Evolutionary conservation across 1,140 invertebrate species (phyloP).

Genomic region (Octopus sinensis): DNA sequence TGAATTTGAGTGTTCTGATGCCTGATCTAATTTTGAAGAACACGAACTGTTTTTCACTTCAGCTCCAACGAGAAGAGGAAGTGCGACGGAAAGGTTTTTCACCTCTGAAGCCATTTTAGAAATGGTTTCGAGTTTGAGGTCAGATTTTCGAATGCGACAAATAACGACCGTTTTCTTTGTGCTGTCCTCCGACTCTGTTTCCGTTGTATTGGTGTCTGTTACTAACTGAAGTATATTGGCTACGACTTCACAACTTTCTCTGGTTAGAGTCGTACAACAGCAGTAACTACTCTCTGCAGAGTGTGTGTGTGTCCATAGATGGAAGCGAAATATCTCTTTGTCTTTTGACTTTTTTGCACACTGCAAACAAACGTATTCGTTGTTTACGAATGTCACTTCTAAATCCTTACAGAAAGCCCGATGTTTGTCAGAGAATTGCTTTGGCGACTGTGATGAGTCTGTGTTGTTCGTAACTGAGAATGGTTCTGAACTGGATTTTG

Average conservation of each 20-base stretch:
- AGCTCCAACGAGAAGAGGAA: neutral
- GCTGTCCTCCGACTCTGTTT: neutral
- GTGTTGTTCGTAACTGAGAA: neutral
- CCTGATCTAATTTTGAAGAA: too few relatives aligned
- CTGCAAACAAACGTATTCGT: neutral
- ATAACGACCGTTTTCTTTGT: neutral
- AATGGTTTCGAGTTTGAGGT: neutral
- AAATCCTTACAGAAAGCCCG: neutral
- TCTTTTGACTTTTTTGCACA: neutral
- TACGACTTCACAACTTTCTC: neutral
- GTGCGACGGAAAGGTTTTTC: neutral
- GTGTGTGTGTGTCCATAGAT: neutral
- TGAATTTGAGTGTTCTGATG: too few relatives aligned
- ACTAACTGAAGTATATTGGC: neutral
- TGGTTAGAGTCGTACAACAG: neutral
- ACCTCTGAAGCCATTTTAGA: neutral
- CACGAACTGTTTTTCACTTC: too few relatives aligned
- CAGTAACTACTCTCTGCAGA: neutral
- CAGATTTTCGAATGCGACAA: neutral
- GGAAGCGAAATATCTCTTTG: neutral
- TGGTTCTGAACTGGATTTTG: neutral
- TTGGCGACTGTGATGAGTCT: neutral
- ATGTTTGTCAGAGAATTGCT: neutral
- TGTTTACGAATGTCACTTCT: constrained; percentile 3
- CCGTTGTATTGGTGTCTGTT: neutral